Percentiles rank a stretch among this genome's conserved stretches.
Evolutionary conservation across 2,888 invertebrate genomes (phyloP).

Genomic region (Parelbella ahira): DNA sequence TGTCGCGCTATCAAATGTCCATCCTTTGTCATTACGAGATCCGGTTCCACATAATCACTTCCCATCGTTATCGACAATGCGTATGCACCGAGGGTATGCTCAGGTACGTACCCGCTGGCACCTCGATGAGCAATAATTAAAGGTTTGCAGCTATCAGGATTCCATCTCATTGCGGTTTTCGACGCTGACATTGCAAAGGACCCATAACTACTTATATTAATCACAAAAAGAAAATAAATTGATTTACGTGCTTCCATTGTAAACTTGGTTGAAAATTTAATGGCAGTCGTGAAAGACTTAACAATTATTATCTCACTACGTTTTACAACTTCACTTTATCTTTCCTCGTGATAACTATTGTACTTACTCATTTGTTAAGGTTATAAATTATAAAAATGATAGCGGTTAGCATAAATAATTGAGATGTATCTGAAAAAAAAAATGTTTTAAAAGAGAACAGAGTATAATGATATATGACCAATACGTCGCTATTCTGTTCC

Average conservation of each 20-base stretch:
- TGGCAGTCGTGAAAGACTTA: conserved; percentile 2
- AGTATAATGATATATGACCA: too few relatives aligned
- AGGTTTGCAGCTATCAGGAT: conserved; percentile 21
- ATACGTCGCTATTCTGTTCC: too few relatives aligned
- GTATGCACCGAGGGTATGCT: conserved; percentile 68
- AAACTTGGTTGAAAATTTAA: conserved; percentile 1
- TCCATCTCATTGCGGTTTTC: conserved; percentile 6
- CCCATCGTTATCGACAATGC: conserved; percentile 66
- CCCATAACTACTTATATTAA: neutral
- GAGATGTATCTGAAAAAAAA: too few relatives aligned
- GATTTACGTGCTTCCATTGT: conserved; percentile 13
- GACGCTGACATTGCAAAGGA: neutral
- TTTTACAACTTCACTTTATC: conserved; percentile 14
- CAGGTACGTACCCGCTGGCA: conserved; percentile 68
- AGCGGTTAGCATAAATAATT: too few relatives aligned
- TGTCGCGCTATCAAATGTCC: conserved; percentile 59
- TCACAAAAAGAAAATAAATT: neutral
- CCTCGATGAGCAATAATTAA: conserved; percentile 63
- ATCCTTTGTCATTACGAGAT: conserved; percentile 66
- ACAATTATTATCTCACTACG: conserved; percentile 10
- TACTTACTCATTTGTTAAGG: too few relatives aligned
- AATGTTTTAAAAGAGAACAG: too few relatives aligned
- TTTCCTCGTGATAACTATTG: conserved; percentile 1
- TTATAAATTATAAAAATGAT: too few relatives aligned
- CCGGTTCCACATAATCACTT: conserved; percentile 68